These are phyloP conservation scores for Pleuronectes platessa DNA, from an alignment of 2,113 vertebrate genomes.

Conservation along the genomic window DNA sequence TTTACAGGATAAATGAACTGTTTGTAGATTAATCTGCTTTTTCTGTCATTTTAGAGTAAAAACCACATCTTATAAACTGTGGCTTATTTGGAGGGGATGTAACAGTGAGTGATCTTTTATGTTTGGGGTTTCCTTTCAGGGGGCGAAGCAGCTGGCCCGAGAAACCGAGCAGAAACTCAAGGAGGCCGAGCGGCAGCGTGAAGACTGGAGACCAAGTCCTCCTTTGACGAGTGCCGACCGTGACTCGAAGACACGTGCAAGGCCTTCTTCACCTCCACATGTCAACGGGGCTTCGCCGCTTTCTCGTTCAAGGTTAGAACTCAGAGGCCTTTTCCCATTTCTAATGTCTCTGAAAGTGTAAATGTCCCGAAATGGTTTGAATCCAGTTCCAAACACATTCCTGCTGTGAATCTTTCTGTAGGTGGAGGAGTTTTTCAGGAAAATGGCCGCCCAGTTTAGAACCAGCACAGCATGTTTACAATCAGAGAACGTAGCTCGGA, in stretches of 20 bases:
- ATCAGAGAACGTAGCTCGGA: too few relatives aligned
- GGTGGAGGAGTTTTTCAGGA: constrained; percentile 84
- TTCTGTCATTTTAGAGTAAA: constrained; percentile 6
- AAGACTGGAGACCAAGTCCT: constrained; percentile 71
- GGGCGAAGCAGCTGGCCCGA: constrained; percentile 82
- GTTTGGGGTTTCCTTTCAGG: constrained; percentile 68
- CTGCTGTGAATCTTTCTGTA: constrained; percentile 38
- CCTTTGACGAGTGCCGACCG: constrained; percentile 83
- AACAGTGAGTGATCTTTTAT: constrained; percentile 24
- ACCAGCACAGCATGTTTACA: not conserved
- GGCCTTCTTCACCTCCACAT: constrained; percentile 81
- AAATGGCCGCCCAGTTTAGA: constrained; percentile 80
- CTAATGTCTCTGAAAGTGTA: not conserved
- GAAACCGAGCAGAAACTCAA: constrained; percentile 86
- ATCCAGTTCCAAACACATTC: not conserved
- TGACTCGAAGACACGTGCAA: constrained; percentile 87
- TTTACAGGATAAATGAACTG: constrained; percentile 51
- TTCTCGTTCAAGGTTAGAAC: constrained; percentile 78
- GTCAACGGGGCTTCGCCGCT: constrained; percentile 74
- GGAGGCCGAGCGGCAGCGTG: constrained; percentile 84
- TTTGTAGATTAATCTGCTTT: constrained; percentile 37
- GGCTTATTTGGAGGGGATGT: constrained; percentile 19
- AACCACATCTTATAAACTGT: constrained; percentile 16
- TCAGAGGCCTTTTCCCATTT: too few relatives aligned
- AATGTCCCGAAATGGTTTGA: not conserved